These are phyloP conservation scores for Gymnoscopelus microlampas DNA, from an alignment of 2,797 vertebrate genomes.

Conservation along the genomic window DNA sequence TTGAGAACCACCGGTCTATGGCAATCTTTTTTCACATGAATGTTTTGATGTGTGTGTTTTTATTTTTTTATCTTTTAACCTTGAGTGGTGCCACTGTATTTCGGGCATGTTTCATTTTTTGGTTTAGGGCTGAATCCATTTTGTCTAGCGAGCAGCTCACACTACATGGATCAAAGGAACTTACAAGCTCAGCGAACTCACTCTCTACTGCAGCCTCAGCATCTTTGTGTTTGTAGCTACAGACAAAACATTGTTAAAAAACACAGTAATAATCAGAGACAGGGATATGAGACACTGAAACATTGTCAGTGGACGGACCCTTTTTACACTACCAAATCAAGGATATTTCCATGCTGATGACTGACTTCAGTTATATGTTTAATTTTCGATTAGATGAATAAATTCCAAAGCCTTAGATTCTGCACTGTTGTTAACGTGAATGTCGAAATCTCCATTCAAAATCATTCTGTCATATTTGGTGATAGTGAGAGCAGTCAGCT, in stretches of 20 bases:
- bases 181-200: not conserved
- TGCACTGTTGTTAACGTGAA: slow-evolving; percentile 1
- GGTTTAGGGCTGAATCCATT: not conserved
- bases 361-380: not conserved
- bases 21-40: too few species aligned
- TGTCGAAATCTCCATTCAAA: not conserved
- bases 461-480: not conserved
- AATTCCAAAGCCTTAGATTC: not conserved
- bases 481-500: not conserved
- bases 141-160: not conserved
- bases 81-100: too few species aligned
- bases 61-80: too few species aligned
- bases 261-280: slow-evolving; percentile 2
- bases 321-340: not conserved
- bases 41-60: too few species aligned
- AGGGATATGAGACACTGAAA: not conserved
- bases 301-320: not conserved
- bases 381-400: not conserved
- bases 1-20: too few species aligned
- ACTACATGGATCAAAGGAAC: not conserved
- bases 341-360: not conserved
- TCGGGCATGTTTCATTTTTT: too few species aligned
- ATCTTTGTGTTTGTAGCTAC: too few species aligned
- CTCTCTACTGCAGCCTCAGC: not conserved
- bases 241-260: too few species aligned